phyloP scores from a whole-genome alignment of 2,113 vertebrate genomes.

The Vombatus ursinus region DNA sequence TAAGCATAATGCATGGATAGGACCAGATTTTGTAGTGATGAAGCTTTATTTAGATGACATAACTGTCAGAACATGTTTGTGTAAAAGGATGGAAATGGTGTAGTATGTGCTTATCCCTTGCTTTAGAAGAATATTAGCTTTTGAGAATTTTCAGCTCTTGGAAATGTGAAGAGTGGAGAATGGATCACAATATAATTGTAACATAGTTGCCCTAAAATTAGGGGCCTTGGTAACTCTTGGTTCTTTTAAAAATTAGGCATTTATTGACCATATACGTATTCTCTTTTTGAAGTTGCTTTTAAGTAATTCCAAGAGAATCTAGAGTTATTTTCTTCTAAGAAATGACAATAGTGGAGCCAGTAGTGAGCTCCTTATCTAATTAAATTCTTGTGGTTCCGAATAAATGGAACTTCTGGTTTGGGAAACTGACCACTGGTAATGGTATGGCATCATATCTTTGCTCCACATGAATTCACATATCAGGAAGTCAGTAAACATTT shows the following conservation, averaged over 20 bases:
- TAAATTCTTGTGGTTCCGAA: conserved; percentile 3
- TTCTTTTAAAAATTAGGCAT: conserved; percentile 52
- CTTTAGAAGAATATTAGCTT: not conserved
- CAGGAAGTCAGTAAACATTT: not conserved
- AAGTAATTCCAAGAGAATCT: conserved; percentile 55
- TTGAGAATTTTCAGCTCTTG: conserved; percentile 8
- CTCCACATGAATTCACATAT: conserved; percentile 86
- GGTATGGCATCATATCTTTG: conserved; percentile 82
- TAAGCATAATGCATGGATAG: not conserved
- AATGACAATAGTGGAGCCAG: not conserved
- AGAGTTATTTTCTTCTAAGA: conserved; percentile 53
- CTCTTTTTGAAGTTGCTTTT: conserved; percentile 63
- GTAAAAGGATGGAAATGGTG: conserved; percentile 24
- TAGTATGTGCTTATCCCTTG: conserved; percentile 4
- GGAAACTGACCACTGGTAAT: conserved; percentile 78
- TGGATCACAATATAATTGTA: conserved; percentile 40
- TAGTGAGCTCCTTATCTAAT: not conserved
- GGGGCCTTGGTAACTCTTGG: conserved; percentile 62
- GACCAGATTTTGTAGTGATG: not conserved
- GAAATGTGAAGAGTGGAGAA: not conserved
- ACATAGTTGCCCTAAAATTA: conserved; percentile 61
- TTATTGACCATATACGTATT: conserved; percentile 27
- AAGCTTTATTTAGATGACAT: conserved; percentile 29
- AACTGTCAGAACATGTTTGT: not conserved
- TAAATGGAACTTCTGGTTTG: conserved; percentile 77